These are phyloP conservation scores for Drosophila macrothrix DNA, from an alignment of 2,888 invertebrate genomes.

Conservation along the genomic window DNA sequence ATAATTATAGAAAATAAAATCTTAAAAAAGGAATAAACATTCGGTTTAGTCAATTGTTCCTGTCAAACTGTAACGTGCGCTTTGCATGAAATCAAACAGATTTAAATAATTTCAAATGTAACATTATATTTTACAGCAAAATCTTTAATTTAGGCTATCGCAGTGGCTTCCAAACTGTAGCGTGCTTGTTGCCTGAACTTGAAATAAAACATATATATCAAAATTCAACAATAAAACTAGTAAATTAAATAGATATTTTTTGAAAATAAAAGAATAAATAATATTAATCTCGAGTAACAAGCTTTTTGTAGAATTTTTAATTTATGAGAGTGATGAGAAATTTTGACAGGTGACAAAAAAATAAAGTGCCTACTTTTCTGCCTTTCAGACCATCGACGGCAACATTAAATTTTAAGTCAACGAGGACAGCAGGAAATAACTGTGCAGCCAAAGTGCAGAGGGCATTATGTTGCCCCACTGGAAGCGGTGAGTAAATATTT, in stretches of 20 bases:
- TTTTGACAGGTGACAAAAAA: conserved; percentile 7
- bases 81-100: background rate
- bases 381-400: conserved; percentile 72
- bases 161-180: conserved; percentile 44
- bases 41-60: conserved; percentile 3
- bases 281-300: background rate
- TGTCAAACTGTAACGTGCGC: conserved; percentile 46
- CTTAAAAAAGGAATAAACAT: conserved; percentile 7
- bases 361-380: conserved; percentile 69
- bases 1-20: conserved; percentile 4
- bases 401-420: conserved; percentile 68
- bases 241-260: background rate
- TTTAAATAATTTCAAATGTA: background rate
- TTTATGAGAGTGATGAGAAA: conserved; percentile 18
- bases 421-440: conserved; percentile 66
- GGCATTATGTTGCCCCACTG: conserved; percentile 85
- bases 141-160: background rate
- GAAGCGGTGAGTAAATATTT: conserved; percentile 82
- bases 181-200: conserved; percentile 6
- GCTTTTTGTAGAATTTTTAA: conserved; percentile 1
- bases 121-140: background rate
- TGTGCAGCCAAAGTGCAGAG: conserved; percentile 74
- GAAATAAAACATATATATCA: background rate
- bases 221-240: background rate
- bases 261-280: background rate